phyloP scores from a whole-genome alignment of 2,113 vertebrate species.

The Thryonomys swinderianus region DNA sequence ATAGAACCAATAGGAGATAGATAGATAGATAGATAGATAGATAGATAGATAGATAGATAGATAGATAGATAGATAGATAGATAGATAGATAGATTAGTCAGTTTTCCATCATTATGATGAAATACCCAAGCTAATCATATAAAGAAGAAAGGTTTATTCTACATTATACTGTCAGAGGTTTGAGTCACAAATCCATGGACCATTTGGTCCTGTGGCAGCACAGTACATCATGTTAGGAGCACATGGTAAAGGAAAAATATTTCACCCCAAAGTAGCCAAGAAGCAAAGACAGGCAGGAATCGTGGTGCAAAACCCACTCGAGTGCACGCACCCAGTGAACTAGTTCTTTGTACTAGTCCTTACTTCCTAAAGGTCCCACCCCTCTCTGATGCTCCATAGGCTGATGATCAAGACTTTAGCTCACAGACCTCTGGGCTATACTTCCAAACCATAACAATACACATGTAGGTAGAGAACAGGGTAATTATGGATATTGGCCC shows the following conservation, averaged over 20 bases:
- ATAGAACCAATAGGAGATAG: background rate
- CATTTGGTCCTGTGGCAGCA: background rate
- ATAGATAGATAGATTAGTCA: background rate
- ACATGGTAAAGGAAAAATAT: background rate
- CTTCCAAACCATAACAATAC: background rate
- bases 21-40: background rate
- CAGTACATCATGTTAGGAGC: background rate
- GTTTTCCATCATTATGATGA: background rate
- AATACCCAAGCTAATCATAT: background rate
- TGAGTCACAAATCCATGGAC: background rate
- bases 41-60: too few species aligned
- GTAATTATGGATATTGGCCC: background rate
- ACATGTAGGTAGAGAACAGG: background rate
- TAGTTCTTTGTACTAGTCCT: background rate
- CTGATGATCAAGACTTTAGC: background rate
- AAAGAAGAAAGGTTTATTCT: background rate
- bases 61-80: background rate
- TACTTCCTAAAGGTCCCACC: background rate
- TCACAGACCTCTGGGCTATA: rapidly evolving
- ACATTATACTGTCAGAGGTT: background rate
- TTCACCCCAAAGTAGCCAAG: background rate
- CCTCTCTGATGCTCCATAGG: background rate
- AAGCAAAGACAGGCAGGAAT: background rate
- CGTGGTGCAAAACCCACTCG: background rate
- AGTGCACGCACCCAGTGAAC: background rate